Conservation (phyloP, 2,888 invertebrate genomes). For the Apantesis nais region DNA sequence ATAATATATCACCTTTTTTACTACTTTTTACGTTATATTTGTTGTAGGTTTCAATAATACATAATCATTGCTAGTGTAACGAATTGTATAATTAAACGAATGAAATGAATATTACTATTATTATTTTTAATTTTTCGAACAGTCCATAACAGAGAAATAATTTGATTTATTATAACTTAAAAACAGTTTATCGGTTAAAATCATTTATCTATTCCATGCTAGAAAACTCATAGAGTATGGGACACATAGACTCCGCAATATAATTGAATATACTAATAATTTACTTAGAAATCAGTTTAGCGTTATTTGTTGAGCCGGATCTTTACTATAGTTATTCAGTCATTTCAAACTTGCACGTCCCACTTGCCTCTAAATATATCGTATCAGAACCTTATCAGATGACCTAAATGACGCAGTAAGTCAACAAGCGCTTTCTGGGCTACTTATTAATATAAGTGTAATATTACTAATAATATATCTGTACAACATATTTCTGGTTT, state of each 20-base stretch:
- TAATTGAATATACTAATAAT: background rate
- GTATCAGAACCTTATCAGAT: constrained; percentile 19
- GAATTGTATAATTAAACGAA: no score
- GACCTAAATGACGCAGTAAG: constrained; percentile 24
- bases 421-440: constrained; percentile 18
- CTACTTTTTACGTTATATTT: no score
- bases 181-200: background rate
- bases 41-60: no score
- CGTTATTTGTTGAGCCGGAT: constrained; percentile 2
- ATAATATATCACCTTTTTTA: background rate
- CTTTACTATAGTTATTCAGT: background rate
- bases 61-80: no score
- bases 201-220: background rate
- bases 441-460: background rate
- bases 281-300: background rate
- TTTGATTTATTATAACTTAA: background rate
- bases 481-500: background rate
- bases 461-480: background rate
- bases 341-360: constrained; percentile 12
- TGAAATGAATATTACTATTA: background rate
- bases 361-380: constrained; percentile 14
- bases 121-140: background rate
- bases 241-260: background rate
- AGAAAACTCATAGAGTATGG: background rate
- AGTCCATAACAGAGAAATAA: background rate